Evolutionary conservation across 2,113 vertebrate genomes (phyloP), one percentile per base, ranked within the genome.

Genomic region (Ceratotherium simum): DNA sequence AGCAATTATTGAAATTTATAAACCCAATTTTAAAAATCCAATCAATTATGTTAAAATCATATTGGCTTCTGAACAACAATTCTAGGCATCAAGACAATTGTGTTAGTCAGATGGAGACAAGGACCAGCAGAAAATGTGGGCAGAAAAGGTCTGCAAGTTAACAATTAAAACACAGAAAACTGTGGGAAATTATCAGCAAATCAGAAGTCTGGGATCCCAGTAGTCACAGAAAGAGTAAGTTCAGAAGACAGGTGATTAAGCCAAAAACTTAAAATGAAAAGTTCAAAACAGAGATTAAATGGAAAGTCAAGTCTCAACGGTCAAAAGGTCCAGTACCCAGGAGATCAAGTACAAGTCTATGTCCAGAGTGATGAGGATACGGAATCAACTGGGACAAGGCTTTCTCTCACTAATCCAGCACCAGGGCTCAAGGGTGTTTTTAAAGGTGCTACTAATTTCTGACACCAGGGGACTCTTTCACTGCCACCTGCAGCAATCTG

Each of bases 201-300:
- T 79, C 70, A 85, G 65, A 72, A 80, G 76, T 83, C 51, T 64
- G 16, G 10, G 36, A 6, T 33, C 54, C 46, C 12, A 16, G 42
- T 60, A 62, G 39, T 88, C 60, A 69, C 18, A 87, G 65, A 42
- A 82, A 82, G n/a, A 81, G 12, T 67, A 31, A 76, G 21, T n/a
- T 27, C 36, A 31, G 29, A 88, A 70, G 23, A 90, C 1, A 56
- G 42, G 14, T 29, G 9, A 65, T 39, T 27, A 88, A 79, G 3
- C 39, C 65, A 89, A 90, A 97, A 83, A 48, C 46, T 87, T 90
- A 62, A 54, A 70, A 36, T 48, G 9, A 58, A 64, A 78, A 92
- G 29, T 27, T 92, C 82, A 54, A 69, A 79, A 60, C 27, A 92
- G 60, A 65, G 31, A 70, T 69, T n/a, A 70, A 72, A 80, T 6